phyloP scores from a whole-genome alignment of 1,140 invertebrate genomes.

The Procambarus clarkii region DNA sequence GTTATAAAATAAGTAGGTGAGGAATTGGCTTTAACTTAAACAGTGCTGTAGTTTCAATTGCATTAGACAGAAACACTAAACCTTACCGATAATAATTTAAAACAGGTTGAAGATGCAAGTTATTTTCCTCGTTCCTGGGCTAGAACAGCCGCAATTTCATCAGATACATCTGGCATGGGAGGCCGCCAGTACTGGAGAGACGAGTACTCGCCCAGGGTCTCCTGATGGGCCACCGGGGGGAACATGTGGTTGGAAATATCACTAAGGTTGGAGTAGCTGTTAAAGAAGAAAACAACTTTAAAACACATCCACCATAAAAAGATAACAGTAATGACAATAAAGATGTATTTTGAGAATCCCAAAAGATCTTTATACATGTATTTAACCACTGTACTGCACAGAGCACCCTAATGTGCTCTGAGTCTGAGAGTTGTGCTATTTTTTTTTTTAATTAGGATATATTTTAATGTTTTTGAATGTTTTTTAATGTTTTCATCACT shows the following conservation, averaged over 20 bases:
- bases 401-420: too few species aligned
- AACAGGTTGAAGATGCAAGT: not conserved
- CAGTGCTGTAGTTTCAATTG: too few species aligned
- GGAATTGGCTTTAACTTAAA: too few species aligned
- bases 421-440: too few species aligned
- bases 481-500: too few species aligned
- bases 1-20: too few species aligned
- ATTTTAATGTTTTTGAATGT: too few species aligned
- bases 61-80: not conserved
- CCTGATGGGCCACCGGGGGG: slow-evolving; percentile 50
- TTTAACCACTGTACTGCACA: too few species aligned
- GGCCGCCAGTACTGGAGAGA: slow-evolving; percentile 58
- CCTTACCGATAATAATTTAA: slow-evolving; percentile 34
- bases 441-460: too few species aligned
- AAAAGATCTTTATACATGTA: too few species aligned
- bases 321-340: too few species aligned
- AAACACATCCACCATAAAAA: not conserved
- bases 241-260: slow-evolving; percentile 66
- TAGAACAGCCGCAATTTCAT: slow-evolving; percentile 51
- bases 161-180: slow-evolving; percentile 54
- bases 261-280: slow-evolving; percentile 60
- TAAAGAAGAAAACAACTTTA: not conserved
- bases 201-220: slow-evolving; percentile 54
- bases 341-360: too few species aligned
- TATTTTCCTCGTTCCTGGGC: slow-evolving; percentile 53